Evolutionary conservation across 2,888 invertebrate species (phyloP), one percentile per base, ranked within the genome.

Genomic region (Amblyjoppa proteus): DNA sequence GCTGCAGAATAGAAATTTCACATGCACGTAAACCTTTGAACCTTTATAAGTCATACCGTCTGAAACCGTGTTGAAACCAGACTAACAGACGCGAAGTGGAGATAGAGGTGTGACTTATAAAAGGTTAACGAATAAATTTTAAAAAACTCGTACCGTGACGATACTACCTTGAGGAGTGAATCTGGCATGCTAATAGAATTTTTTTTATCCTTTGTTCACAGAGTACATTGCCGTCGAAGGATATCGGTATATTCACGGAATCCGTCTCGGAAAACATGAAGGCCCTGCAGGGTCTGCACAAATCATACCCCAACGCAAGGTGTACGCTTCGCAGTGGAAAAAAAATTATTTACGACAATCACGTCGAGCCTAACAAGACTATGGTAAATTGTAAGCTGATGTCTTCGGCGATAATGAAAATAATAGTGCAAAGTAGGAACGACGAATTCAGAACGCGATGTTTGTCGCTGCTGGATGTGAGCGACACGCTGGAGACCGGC

Each of bases 341-440:
- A 6, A 45, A 84, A 31, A 68, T 89, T 7, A 69, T 91, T 28
- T 89, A 89, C n/a, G 88, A 87, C 38, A 91, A 89, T 84, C 81
- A 81, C 7, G 81, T 87, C 5, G 64, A 73, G 34, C 56, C 89
- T 34, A 88, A 90, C 41, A 70, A 89, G 0, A 86, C 87, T 68
- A 87, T 83, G 7, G 83, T 85, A 41, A 86, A 86, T 3, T 91
- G 91, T 66, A 81, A 78, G 58, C 69, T 89, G 3, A 56, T 92
- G 13, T 88, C 86, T 34, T 64, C 41, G 6, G 83, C 91, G 3
- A 86, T 93, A 51, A 83, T 81, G 20, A 84, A 77, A 16, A 77
- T 93, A 16, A 81, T 93, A 13, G 84, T 85, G 68, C 88, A 90
- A 34, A 91, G 91, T 78, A 34, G 68, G 11, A 89, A 91, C 66